Evolutionary conservation across 92 coral and sea anemone species (phyloP), one percentile per base, ranked within the genome.

Genomic region (Anthopleura xanthogrammica): DNA sequence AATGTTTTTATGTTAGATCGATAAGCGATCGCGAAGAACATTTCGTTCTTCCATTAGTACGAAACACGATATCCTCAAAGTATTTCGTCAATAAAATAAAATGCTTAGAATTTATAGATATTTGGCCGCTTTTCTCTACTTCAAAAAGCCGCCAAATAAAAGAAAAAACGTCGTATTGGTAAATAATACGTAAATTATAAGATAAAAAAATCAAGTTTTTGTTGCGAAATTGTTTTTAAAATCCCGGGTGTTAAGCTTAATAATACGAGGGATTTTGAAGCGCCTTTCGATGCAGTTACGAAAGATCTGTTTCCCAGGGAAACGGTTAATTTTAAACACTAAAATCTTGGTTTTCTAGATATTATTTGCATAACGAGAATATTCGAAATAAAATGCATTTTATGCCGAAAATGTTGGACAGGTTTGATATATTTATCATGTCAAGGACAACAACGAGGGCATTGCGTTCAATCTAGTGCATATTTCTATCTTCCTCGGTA

Each of bases 281-380:
- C 41, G 46, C 16, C 40, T 23, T 68, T 29, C 40, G 42, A 68
- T 7, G 74, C 42, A 68, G 74, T 68, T 65, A 65, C 72, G 77
- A 74, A 41, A 43, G 36, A 0, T 29, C 77, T 77, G 46, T 40
- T 41, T 36, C 64, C 41, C 17, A 48, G 80, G 52, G 42, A 68
- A 19, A 80, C 89, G 22, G 41, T 77, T 22, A 2, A 14, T n/a
- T 46, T 22, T 22, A n/a, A 10, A 52, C 64, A 20, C 42, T 77
- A 77, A 77, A 52, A 52, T 42, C 64, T 55, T 23, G 41, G 13
- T 23, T 19, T 23, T 77, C 6, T 46, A 46, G 41, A 8, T 52
- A 20, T 77, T 77, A 77, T 77, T 77, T 77, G 80, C 60, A 77
- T 77, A 77, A 52, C 80, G 80, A 77, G 60, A 23, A 77, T 52